Conservation (phyloP, 2,888 invertebrate genomes). For the Xestobium rufovillosum region DNA sequence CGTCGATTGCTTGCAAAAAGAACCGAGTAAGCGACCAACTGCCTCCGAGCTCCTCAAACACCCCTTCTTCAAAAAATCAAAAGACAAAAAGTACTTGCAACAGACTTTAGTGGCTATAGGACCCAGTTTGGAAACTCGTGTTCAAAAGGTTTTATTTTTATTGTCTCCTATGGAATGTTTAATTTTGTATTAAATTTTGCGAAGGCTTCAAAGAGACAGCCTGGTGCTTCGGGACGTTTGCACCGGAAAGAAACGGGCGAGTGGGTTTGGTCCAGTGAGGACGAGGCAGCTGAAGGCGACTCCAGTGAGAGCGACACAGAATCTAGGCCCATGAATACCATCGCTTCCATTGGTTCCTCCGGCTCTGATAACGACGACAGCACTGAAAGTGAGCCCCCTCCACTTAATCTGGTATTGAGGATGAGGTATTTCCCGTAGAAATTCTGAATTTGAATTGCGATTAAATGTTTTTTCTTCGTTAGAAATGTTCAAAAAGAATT, state of each 20-base stretch:
- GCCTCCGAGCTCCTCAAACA: constrained; percentile 94
- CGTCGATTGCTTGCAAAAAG: constrained; percentile 92
- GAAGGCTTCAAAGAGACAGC: constrained; percentile 71
- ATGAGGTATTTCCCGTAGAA: constrained; percentile 58
- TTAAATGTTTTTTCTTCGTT: constrained; percentile 30
- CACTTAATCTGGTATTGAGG: constrained; percentile 78
- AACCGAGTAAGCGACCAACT: constrained; percentile 88
- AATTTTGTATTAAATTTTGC: no score
- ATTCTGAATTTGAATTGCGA: constrained; percentile 2
- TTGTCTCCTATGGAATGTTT: constrained; percentile 19
- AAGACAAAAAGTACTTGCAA: constrained; percentile 82
- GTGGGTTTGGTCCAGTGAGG: constrained; percentile 98
- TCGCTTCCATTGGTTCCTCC: constrained; percentile 40
- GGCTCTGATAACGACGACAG: constrained; percentile 44
- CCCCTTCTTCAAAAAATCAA: constrained; percentile 96
- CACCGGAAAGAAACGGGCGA: constrained; percentile 94
- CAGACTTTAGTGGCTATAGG: constrained; percentile 79
- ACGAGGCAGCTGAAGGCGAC: constrained; percentile 68
- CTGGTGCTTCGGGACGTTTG: constrained; percentile 76
- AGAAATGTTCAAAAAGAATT: constrained; percentile 85
- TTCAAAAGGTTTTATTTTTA: constrained; percentile 64
- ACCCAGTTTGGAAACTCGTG: constrained; percentile 82
- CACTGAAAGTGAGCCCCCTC: constrained; percentile 38
- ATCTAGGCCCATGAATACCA: constrained; percentile 43
- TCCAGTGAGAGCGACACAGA: constrained; percentile 50